These are phyloP conservation scores for Pseudomyrmex dendroicus DNA, from an alignment of 1,140 invertebrate species.

Conservation along the genomic window DNA sequence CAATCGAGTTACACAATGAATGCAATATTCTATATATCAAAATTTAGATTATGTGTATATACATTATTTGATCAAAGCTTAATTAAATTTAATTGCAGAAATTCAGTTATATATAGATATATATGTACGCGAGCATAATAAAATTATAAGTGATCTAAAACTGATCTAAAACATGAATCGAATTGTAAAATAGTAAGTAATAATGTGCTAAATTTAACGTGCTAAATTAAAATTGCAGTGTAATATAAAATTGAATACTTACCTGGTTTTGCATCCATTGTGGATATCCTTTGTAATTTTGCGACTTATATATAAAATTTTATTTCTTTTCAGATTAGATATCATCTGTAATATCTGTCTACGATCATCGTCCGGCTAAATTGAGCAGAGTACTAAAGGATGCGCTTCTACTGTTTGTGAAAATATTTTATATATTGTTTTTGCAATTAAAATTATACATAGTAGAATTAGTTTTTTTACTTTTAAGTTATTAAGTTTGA, in stretches of 20 bases:
- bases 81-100: constrained; percentile 30
- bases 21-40: constrained; percentile 18
- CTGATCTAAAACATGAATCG: background rate
- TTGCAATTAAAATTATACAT: background rate
- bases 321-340: constrained; percentile 28
- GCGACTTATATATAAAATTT: too few species aligned
- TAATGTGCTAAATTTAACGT: background rate
- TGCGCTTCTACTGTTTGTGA: background rate
- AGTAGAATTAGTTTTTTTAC: too few species aligned
- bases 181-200: background rate
- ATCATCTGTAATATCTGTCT: background rate
- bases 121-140: background rate
- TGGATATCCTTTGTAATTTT: too few species aligned
- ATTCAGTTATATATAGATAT: constrained; percentile 1
- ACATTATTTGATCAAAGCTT: constrained; percentile 10
- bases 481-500: too few species aligned
- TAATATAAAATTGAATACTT: too few species aligned
- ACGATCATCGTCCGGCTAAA: background rate
- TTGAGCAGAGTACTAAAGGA: background rate
- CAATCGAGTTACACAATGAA: constrained; percentile 24
- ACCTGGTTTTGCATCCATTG: too few species aligned
- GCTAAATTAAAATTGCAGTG: background rate
- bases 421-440: background rate
- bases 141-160: background rate
- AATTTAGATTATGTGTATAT: background rate